Conservation (phyloP, 2,113 vertebrate genomes). For the Microtus richardsoni region DNA sequence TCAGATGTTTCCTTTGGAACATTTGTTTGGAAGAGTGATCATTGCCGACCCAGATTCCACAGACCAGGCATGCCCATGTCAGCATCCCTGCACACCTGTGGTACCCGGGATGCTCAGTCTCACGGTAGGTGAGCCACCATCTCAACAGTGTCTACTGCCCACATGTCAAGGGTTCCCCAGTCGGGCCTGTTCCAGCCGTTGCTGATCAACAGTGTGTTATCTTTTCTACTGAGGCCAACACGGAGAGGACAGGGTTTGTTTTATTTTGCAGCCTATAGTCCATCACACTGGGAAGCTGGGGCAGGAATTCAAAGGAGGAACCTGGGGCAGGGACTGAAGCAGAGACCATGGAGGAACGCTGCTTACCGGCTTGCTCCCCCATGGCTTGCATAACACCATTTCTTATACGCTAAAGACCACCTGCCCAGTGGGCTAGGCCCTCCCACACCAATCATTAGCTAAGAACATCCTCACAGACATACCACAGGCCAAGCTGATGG, state of each 20-base stretch:
- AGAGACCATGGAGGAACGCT: background rate
- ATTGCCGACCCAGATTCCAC: background rate
- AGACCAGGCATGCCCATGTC: no score
- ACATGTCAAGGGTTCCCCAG: rapidly evolving
- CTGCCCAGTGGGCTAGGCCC: background rate
- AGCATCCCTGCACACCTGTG: background rate
- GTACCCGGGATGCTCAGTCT: rapidly evolving
- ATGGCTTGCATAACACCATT: background rate
- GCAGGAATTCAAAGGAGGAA: background rate
- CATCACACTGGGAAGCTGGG: background rate
- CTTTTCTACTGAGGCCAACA: background rate
- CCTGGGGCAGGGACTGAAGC: background rate
- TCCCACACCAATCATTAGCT: background rate
- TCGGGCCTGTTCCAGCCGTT: background rate
- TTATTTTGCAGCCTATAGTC: background rate
- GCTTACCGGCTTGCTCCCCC: background rate
- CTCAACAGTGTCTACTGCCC: rapidly evolving
- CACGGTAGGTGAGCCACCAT: rapidly evolving
- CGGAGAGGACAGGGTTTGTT: background rate
- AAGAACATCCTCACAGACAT: background rate
- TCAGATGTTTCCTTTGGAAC: background rate
- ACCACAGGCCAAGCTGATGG: background rate
- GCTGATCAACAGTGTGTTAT: background rate
- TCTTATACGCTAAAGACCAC: no score
- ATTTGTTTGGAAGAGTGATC: background rate